These are phyloP conservation scores for Thymelicus sylvestris DNA, from an alignment of 2,888 invertebrate genomes.

Conservation along the genomic window DNA sequence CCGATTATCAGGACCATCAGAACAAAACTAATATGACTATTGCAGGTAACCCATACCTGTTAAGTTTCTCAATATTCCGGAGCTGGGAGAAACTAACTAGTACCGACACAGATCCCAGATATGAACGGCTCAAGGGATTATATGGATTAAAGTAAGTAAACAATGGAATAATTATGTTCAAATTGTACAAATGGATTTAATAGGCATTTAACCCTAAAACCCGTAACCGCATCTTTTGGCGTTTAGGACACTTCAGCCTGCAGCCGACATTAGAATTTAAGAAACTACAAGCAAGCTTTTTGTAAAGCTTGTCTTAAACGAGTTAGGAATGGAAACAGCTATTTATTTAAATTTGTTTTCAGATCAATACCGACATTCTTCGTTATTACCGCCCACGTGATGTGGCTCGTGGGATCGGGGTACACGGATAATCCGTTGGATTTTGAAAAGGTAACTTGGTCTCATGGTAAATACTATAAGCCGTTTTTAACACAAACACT, in stretches of 20 bases:
- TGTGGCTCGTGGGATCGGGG: conserved; percentile 39
- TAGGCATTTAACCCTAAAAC: too few relatives aligned
- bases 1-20: too few relatives aligned
- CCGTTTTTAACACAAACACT: too few relatives aligned
- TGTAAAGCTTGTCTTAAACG: too few relatives aligned
- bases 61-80: conserved; percentile 37
- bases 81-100: conserved; percentile 35
- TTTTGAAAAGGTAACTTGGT: conserved; percentile 46
- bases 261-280: too few relatives aligned
- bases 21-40: background rate
- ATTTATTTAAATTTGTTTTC: conserved; percentile 17
- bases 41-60: conserved; percentile 36
- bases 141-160: conserved; percentile 36
- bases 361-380: conserved; percentile 46
- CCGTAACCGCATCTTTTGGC: too few relatives aligned
- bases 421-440: conserved; percentile 46
- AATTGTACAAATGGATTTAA: too few relatives aligned
- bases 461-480: too few relatives aligned
- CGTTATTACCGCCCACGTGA: conserved; percentile 46
- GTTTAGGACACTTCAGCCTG: too few relatives aligned
- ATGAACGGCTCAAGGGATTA: conserved; percentile 29
- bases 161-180: background rate
- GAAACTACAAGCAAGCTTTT: too few relatives aligned
- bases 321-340: too few relatives aligned
- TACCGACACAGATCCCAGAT: conserved; percentile 9